Percentiles rank a stretch among this genome's conserved stretches.
These are phyloP conservation scores for Crotophaga sulcirostris DNA, from an alignment of 2,113 vertebrate genomes.

Conservation along the genomic window DNA sequence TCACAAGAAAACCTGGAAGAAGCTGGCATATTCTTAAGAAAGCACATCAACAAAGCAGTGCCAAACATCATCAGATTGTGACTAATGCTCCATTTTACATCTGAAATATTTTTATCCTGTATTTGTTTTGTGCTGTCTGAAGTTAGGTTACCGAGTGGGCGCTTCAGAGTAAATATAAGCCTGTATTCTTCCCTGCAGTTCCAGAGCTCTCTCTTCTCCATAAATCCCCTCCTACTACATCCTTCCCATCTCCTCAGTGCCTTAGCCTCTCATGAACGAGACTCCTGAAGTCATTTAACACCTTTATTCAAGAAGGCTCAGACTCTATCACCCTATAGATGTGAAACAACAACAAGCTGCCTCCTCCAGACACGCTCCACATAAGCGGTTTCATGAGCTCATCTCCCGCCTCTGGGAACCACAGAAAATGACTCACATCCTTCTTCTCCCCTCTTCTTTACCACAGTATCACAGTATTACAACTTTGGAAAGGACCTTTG, in stretches of 20 bases:
- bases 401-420: neutral
- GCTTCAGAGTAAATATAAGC: neutral
- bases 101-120: neutral
- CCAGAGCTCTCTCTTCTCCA: neutral
- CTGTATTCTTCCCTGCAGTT: neutral
- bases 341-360: neutral
- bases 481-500: no score
- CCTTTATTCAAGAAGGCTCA: neutral
- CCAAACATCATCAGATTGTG: neutral
- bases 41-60: neutral
- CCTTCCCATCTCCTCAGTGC: neutral
- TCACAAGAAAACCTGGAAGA: neutral
- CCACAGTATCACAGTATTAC: no score
- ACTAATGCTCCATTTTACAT: neutral
- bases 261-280: neutral
- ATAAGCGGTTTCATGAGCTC: neutral
- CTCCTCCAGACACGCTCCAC: neutral
- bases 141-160: neutral
- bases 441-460: neutral
- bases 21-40: neutral
- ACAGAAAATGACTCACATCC: neutral
- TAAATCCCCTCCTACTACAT: slow-evolving; percentile 6
- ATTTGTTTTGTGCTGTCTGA: neutral
- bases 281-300: neutral
- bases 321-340: neutral